Conservation (phyloP, 1,140 invertebrate genomes). For the Lepidurus packardi region DNA sequence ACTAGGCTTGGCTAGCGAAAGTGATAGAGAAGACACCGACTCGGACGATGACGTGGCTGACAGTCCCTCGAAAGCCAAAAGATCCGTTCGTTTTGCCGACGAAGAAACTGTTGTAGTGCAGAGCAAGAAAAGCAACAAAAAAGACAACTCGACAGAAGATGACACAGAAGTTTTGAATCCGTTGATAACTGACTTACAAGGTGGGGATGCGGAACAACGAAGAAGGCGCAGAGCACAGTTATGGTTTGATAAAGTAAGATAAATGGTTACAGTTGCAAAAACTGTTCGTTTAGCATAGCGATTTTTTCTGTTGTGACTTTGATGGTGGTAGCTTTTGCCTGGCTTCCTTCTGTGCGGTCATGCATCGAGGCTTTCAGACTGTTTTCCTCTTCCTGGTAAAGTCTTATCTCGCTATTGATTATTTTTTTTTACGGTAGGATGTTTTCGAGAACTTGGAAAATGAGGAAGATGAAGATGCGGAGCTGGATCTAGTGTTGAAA, state of each 20-base stretch:
- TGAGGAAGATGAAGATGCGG: conserved; percentile 77
- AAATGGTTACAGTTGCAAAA: not conserved
- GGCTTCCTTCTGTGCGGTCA: not conserved
- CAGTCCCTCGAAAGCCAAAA: conserved; percentile 35
- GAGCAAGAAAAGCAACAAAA: conserved; percentile 39
- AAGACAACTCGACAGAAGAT: conserved; percentile 43
- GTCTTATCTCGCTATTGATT: conserved; percentile 2
- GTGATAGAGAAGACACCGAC: conserved; percentile 30
- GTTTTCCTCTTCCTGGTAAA: not conserved
- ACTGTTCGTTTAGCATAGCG: too few species aligned
- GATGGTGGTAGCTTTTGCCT: too few species aligned
- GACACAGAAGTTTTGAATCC: conserved; percentile 57
- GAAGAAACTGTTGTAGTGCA: conserved; percentile 29
- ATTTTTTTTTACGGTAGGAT: conserved; percentile 49
- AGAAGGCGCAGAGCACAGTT: conserved; percentile 68
- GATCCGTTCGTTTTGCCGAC: conserved; percentile 22
- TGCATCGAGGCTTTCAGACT: not conserved
- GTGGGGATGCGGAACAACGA: conserved; percentile 63
- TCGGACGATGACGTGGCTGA: conserved; percentile 32
- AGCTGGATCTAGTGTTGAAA: conserved; percentile 71
- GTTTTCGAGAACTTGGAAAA: conserved; percentile 73
- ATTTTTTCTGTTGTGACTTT: too few species aligned
- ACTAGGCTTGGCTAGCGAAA: not conserved
- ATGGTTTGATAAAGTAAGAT: conserved; percentile 75
- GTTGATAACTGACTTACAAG: conserved; percentile 75